Percentiles rank a stretch among this genome's conserved stretches.
phyloP scores from a whole-genome alignment of 2,113 vertebrate species.

The Neomonachus schauinslandi region DNA sequence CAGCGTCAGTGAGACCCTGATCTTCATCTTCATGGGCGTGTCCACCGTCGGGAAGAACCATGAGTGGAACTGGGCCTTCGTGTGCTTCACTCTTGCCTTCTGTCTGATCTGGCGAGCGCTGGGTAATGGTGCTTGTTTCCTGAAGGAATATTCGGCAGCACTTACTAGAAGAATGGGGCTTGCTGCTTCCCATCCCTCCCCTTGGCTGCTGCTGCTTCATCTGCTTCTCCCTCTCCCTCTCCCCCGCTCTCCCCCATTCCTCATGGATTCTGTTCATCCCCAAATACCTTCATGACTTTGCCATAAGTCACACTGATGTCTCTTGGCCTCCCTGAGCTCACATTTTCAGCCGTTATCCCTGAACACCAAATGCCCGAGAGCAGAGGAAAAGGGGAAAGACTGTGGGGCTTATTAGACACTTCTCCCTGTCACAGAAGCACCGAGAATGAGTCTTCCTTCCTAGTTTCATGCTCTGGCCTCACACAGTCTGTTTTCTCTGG shows the following conservation, averaged over 20 bases:
- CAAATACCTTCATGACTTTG: background rate
- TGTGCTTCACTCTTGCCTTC: conserved; percentile 95
- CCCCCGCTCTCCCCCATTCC: background rate
- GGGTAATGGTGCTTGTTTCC: conserved; percentile 86
- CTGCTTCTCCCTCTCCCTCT: fast-evolving
- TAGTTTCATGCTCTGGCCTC: background rate
- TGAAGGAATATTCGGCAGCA: fast-evolving
- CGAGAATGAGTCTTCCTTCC: fast-evolving
- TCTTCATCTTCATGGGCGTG: conserved; percentile 99
- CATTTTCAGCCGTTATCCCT: background rate
- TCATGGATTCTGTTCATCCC: background rate
- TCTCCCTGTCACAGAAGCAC: background rate
- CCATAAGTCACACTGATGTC: background rate
- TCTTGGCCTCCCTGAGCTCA: background rate
- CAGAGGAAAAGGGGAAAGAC: fast-evolving
- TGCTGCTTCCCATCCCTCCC: no score
- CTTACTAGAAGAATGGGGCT: fast-evolving
- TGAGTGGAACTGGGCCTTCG: conserved; percentile 98
- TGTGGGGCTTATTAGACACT: fast-evolving
- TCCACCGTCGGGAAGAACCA: conserved; percentile 96
- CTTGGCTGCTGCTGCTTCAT: background rate
- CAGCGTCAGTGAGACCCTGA: conserved; percentile 96
- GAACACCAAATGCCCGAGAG: background rate
- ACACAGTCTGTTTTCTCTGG: background rate
- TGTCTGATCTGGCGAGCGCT: conserved; percentile 94